Conservation (phyloP, 2,888 invertebrate species). For the Drosophila pegasa region DNA sequence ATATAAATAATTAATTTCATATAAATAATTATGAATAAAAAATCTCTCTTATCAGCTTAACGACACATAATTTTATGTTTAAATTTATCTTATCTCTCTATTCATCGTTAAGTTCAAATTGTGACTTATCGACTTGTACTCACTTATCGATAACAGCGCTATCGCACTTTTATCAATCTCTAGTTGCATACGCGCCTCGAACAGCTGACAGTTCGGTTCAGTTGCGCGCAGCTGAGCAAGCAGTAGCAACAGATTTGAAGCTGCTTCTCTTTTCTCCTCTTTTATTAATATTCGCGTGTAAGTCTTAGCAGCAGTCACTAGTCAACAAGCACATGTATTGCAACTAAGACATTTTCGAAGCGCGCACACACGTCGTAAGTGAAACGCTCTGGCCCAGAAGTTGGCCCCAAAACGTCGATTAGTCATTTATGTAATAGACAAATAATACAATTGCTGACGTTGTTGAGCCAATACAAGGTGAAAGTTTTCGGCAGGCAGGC, state of each 20-base stretch:
- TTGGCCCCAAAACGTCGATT: slow-evolving; percentile 8
- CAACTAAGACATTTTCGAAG: slow-evolving; percentile 9
- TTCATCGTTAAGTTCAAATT: slow-evolving; percentile 5
- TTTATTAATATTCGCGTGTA: slow-evolving; percentile 39
- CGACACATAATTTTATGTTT: not conserved
- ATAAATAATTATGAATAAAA: not conserved
- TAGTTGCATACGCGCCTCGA: slow-evolving; percentile 30
- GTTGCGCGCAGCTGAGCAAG: slow-evolving; percentile 35
- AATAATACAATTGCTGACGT: slow-evolving; percentile 47
- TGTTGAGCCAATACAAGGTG: slow-evolving; percentile 43
- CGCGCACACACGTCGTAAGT: slow-evolving; percentile 13
- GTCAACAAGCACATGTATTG: slow-evolving; percentile 8
- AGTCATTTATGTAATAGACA: slow-evolving; percentile 54
- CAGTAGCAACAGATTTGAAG: slow-evolving; percentile 37
- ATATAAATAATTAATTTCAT: not conserved
- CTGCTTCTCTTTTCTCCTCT: slow-evolving; percentile 10
- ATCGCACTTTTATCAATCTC: not conserved
- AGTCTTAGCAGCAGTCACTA: slow-evolving; percentile 30
- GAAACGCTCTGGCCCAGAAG: slow-evolving; percentile 30
- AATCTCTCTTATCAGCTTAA: not conserved
- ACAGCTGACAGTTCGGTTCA: slow-evolving; percentile 40
- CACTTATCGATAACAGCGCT: slow-evolving; percentile 31
- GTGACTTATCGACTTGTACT: slow-evolving; percentile 17
- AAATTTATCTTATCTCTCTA: slow-evolving; percentile 10
- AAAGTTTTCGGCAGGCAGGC: slow-evolving; percentile 39